These are phyloP conservation scores for Prinia subflava DNA, from an alignment of 2,113 vertebrate species.

Conservation along the genomic window DNA sequence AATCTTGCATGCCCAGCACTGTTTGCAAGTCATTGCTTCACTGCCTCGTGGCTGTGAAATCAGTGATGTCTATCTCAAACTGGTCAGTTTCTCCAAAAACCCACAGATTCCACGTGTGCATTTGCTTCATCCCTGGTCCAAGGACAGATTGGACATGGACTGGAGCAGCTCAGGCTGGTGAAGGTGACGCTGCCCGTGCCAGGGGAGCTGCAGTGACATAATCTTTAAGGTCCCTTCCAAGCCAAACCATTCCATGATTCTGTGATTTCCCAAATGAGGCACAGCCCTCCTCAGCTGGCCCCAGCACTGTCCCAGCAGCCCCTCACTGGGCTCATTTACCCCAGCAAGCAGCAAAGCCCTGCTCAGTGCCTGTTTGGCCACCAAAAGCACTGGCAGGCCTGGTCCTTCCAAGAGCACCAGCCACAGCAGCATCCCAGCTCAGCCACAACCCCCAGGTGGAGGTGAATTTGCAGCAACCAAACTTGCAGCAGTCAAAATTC, in stretches of 20 bases:
- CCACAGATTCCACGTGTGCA: fast-evolving
- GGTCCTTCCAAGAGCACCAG: not conserved
- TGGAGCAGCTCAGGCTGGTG: not conserved
- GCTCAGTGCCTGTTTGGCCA: not conserved
- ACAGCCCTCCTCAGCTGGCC: not conserved
- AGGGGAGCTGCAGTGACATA: not conserved
- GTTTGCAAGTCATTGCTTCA: not conserved
- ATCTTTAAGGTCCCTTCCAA: not conserved
- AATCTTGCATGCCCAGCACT: not conserved
- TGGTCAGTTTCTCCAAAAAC: not conserved
- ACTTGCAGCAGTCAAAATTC: not conserved
- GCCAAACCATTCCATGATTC: not conserved
- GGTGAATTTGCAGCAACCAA: not conserved
- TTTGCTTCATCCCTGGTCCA: not conserved
- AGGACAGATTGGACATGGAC: fast-evolving
- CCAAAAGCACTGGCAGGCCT: not conserved
- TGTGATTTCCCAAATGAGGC: not conserved
- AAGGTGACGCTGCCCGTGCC: no score
- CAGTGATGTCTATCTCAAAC: not conserved
- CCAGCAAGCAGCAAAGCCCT: not conserved
- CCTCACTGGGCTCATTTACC: not conserved
- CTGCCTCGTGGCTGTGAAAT: not conserved
- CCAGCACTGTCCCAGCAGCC: not conserved
- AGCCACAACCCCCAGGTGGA: fast-evolving
- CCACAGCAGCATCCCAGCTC: fast-evolving